Evolutionary conservation across 2,888 invertebrate genomes (phyloP), one percentile per base, ranked within the genome.

Genomic region (Drosophila dives): DNA sequence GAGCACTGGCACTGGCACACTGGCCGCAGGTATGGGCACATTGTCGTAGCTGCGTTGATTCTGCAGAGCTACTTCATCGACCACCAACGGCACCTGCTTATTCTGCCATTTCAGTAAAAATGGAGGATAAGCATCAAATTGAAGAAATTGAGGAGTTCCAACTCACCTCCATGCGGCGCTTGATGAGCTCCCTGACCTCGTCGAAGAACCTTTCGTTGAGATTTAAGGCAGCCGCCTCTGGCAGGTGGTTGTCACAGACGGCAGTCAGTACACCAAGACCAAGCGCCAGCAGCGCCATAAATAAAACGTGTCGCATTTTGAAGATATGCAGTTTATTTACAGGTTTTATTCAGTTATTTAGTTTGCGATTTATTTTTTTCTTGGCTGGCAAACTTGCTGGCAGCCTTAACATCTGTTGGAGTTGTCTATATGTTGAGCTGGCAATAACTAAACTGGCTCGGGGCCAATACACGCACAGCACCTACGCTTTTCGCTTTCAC

Each of bases 1-100:
- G 80, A 95, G 95, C 87, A 94, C 94, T 2, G 96, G 96, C 86
- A 95, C 94, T 51, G 94, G 92, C 5, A 94, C 90, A 75, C 86
- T 91, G 34, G 81, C 70, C 1, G 83, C 71, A 17, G 83, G 77
- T 26, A 81, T 76, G 20, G 80, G 77, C 17, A 83, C 73, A 53
- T 86, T 89, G n/a, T 86, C 88, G 33, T 88, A 86, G 77, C 88
- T 84, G 4, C 88, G 77, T 51, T 89, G 80, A 58, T 81, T 79
- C 61, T 77, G 78, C 53, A 80, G 40, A 7, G 86, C 83, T 55
- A 77, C 6, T 32, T 77, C 81, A 48, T 89, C 83, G 51, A 73
- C 80, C 42, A 77, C 80, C 76, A 86, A 53, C 8, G 89, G 83
- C 38, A 83, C 8, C 8, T 80, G 80, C n/a, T 86, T 73, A 42